Conservation (phyloP, 1,140 invertebrate genomes). For the Elysia chlorotica region DNA sequence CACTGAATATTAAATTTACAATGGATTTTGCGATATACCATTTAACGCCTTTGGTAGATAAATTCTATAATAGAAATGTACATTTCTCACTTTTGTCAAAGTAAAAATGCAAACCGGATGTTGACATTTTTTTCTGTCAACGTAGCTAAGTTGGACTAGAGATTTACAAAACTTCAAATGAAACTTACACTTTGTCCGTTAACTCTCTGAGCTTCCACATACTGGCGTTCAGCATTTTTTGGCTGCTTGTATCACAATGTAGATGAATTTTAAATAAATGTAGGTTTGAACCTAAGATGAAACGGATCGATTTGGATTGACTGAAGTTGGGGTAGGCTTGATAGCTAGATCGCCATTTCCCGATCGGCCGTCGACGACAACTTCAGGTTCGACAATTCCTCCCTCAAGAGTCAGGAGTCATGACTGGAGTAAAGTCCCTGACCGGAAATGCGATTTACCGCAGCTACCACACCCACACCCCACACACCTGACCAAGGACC, state of each 20-base stretch:
- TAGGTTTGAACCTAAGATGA: not conserved
- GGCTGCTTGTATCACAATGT: no score
- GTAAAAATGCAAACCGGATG: not conserved
- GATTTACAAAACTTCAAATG: no score
- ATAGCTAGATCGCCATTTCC: not conserved
- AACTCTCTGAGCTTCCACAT: slow-evolving; percentile 91
- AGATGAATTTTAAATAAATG: not conserved
- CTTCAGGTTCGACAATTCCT: not conserved
- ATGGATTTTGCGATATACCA: no score
- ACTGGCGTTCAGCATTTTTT: slow-evolving; percentile 31
- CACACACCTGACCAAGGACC: no score
- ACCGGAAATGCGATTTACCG: no score
- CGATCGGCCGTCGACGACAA: not conserved
- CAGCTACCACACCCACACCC: no score
- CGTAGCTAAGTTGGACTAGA: slow-evolving; percentile 8
- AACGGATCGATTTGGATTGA: not conserved
- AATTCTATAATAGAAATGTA: slow-evolving; percentile 10
- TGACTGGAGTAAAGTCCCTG: no score
- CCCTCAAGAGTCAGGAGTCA: no score
- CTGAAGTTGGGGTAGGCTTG: not conserved
- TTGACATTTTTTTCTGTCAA: slow-evolving; percentile 20
- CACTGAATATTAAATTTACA: no score
- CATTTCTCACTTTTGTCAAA: not conserved
- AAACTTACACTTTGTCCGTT: slow-evolving; percentile 93
- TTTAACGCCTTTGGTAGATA: not conserved